Evolutionary conservation across 1,140 invertebrate genomes (phyloP), one percentile per base, ranked within the genome.

Genomic region (Meteorus sp.): DNA sequence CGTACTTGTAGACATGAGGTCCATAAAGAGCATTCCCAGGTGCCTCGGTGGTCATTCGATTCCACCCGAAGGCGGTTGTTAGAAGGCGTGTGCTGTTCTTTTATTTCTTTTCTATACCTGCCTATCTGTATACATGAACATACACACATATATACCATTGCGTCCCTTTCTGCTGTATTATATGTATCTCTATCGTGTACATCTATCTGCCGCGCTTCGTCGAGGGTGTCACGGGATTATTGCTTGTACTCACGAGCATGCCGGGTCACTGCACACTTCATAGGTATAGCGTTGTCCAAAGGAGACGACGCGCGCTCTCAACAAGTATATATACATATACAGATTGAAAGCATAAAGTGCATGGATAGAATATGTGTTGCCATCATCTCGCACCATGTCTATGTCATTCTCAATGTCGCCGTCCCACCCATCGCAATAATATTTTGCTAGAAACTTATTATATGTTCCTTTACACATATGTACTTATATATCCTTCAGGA

Each of bases 21-120:
- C 50, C 50, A 37, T 52, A 53, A 53, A 53, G 22, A 53, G 37
- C 35, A 53, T 53, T 53, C 51, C 35, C 51, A 53, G 35, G 51
- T 53, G 35, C 22, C 35, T 53, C 22, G 20, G 22, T 53, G 51
- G 51, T 43, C 51, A 53, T 53, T 53, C 22, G 51, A 53, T 53
- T 53, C 51, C 20, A 53, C 35, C 51, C 35, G 51, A 41, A 53
- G 51, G 51, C 37, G 35, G 51, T 53, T 41, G 35, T 53, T 53
- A 41, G 35, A 53, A 43, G 51, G 51, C 35, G 51, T 53, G 35
- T 53, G 15, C 37, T 41, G 20, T 52, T 31, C 7, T 37, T 13
- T 53, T 31, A 15, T 31, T 41, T 37, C 20, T 41, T 27, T 53
- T 53, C 22, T 53, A n/a, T 53, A 27, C n/a, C 13, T n/a, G n/a